These are phyloP conservation scores for Catharus bicknelli DNA, from an alignment of 2,113 vertebrate species.

Conservation along the genomic window DNA sequence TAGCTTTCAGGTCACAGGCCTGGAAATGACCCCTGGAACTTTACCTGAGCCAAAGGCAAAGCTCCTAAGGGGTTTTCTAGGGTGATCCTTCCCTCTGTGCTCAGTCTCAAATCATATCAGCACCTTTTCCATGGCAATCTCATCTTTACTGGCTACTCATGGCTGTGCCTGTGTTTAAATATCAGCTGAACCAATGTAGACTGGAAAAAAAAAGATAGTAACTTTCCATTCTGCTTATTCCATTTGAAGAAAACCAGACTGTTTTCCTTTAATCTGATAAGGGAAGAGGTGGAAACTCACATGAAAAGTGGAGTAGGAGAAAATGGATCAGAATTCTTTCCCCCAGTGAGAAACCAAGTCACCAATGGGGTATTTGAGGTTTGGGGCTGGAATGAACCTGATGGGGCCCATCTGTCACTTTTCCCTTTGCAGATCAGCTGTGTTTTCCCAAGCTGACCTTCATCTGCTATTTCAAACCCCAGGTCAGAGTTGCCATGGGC, in stretches of 20 bases:
- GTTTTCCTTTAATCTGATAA: neutral
- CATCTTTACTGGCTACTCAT: neutral
- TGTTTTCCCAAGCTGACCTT: constrained; percentile 58
- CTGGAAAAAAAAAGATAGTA: neutral
- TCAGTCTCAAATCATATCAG: neutral
- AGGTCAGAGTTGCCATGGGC: constrained; percentile 16
- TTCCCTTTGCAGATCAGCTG: constrained; percentile 37
- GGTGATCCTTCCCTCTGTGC: neutral
- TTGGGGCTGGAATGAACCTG: constrained; percentile 10
- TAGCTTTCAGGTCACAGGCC: neutral
- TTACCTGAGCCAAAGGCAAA: neutral
- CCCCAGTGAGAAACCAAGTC: neutral
- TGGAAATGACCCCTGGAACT: constrained; percentile 2
- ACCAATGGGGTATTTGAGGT: neutral
- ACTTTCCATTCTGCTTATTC: neutral
- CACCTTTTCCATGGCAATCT: neutral
- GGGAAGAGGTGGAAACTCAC: neutral
- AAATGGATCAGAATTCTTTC: constrained; percentile 31
- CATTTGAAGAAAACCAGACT: neutral
- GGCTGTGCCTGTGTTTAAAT: neutral
- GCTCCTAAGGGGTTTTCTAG: neutral
- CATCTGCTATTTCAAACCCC: constrained; percentile 47
- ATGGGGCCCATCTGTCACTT: constrained; percentile 36
- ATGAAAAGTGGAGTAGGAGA: constrained; percentile 3
- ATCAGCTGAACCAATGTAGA: neutral